phyloP scores from a whole-genome alignment of 2,113 vertebrate genomes.

The Neoarius graeffei region DNA sequence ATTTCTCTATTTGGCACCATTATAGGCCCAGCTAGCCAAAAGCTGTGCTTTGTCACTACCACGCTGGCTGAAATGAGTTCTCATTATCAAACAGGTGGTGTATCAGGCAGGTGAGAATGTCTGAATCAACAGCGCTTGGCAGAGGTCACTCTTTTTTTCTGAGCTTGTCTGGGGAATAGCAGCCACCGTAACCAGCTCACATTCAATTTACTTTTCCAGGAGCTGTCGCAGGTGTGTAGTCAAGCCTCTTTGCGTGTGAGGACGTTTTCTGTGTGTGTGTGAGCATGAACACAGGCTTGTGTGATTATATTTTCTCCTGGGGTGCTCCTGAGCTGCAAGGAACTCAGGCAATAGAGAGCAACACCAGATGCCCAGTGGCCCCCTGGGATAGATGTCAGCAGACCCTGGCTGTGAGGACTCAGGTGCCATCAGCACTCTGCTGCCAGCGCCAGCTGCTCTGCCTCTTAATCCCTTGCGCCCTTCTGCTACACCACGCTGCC shows the following conservation, averaged over 20 bases:
- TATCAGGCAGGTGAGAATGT: constrained; percentile 44
- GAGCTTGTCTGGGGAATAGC: constrained; percentile 22
- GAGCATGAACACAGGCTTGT: constrained; percentile 33
- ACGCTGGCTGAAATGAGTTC: constrained; percentile 33
- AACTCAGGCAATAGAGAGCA: constrained; percentile 59
- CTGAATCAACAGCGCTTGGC: constrained; percentile 48
- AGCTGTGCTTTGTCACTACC: constrained; percentile 38
- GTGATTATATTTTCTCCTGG: constrained; percentile 44
- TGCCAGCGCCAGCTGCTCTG: constrained; percentile 39
- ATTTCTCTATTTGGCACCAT: constrained; percentile 36
- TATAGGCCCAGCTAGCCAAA: background rate
- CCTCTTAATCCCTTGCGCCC: constrained; percentile 15
- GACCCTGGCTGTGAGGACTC: constrained; percentile 58
- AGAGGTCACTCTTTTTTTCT: constrained; percentile 39
- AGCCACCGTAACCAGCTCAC: constrained; percentile 13
- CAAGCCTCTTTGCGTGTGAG: constrained; percentile 25
- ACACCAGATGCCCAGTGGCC: constrained; percentile 68
- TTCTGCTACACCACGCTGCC: constrained; percentile 23
- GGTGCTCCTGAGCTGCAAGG: constrained; percentile 15
- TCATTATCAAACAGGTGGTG: constrained; percentile 42
- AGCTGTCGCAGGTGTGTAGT: constrained; percentile 51
- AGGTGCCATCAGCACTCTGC: constrained; percentile 64
- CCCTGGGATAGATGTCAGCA: constrained; percentile 57
- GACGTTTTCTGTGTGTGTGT: constrained; percentile 1
- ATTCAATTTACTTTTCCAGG: constrained; percentile 33